phyloP scores from a whole-genome alignment of 1,140 invertebrate species.

The Panagrolaimus sp. region DNA sequence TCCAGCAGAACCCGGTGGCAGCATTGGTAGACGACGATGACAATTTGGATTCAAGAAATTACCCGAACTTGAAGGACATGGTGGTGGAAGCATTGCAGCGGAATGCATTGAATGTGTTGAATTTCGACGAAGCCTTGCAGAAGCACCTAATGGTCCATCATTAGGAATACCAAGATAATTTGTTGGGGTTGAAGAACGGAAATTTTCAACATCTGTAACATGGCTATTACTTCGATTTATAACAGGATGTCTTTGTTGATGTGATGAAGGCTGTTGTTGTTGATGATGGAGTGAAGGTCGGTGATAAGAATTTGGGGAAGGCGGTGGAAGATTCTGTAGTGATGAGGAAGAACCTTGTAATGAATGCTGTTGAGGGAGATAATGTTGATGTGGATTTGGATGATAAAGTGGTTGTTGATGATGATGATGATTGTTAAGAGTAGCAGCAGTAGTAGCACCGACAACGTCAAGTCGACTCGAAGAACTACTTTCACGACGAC shows the following conservation, averaged over 20 bases:
- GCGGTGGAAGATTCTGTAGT: no score
- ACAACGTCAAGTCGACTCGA: slow-evolving; percentile 12
- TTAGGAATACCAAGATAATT: not conserved
- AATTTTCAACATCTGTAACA: not conserved
- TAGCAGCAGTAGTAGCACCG: not conserved
- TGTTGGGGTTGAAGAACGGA: not conserved
- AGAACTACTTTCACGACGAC: not conserved
- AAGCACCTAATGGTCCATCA: not conserved
- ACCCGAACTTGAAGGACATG: slow-evolving; percentile 14
- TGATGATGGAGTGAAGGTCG: not conserved
- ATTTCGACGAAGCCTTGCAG: not conserved
- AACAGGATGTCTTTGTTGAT: not conserved
- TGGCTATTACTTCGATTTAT: not conserved
- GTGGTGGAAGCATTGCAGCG: slow-evolving; percentile 16
- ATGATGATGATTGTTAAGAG: not conserved
- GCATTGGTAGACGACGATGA: slow-evolving; percentile 10
- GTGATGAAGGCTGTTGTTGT: not conserved
- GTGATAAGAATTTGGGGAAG: no score
- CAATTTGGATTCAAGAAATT: slow-evolving; percentile 22
- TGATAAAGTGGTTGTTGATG: not conserved
- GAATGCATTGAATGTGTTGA: not conserved
- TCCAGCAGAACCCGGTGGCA: not conserved
- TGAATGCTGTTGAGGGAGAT: not conserved
- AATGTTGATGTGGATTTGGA: not conserved
- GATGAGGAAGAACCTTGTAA: not conserved